Percentiles rank a stretch among this genome's conserved stretches.
Evolutionary conservation across 2,113 vertebrate species (phyloP).

Genomic region (Cyanoramphus novaezelandiae): DNA sequence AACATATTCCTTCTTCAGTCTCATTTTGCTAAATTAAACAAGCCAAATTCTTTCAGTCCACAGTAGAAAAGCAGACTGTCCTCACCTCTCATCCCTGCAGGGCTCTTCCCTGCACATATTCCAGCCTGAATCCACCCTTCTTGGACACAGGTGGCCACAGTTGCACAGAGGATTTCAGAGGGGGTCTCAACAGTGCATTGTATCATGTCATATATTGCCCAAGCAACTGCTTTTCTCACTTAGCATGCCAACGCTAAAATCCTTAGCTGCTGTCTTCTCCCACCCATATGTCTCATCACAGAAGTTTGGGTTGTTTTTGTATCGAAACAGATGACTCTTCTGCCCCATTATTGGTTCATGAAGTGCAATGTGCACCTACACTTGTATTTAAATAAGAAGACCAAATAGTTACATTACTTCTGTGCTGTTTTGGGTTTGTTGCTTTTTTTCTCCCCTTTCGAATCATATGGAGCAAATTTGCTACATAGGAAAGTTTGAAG

Average conservation of each 20-base stretch:
- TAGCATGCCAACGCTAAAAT: neutral
- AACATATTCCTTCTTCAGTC: neutral
- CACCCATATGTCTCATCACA: slow-evolving; percentile 43
- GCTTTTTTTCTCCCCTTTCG: neutral
- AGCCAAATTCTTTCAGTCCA: neutral
- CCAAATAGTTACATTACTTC: slow-evolving; percentile 19
- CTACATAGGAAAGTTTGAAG: neutral
- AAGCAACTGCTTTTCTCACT: slow-evolving; percentile 6
- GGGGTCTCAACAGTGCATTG: neutral
- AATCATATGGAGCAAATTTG: neutral
- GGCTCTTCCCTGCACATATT: neutral
- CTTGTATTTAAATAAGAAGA: neutral
- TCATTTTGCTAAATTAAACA: slow-evolving; percentile 3
- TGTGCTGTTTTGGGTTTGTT: neutral
- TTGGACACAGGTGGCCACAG: neutral
- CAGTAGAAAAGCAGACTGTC: neutral
- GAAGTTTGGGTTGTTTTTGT: slow-evolving; percentile 47
- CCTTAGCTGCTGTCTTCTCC: slow-evolving; percentile 46
- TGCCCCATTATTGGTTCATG: neutral
- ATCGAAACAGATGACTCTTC: slow-evolving; percentile 53
- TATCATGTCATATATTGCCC: neutral
- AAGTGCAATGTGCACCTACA: slow-evolving; percentile 15
- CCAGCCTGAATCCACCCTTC: neutral
- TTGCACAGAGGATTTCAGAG: accelerated
- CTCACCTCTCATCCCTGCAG: neutral